Evolutionary conservation across 2,888 invertebrate species (phyloP), one percentile per base, ranked within the genome.

Genomic region (Griposia aprilina): DNA sequence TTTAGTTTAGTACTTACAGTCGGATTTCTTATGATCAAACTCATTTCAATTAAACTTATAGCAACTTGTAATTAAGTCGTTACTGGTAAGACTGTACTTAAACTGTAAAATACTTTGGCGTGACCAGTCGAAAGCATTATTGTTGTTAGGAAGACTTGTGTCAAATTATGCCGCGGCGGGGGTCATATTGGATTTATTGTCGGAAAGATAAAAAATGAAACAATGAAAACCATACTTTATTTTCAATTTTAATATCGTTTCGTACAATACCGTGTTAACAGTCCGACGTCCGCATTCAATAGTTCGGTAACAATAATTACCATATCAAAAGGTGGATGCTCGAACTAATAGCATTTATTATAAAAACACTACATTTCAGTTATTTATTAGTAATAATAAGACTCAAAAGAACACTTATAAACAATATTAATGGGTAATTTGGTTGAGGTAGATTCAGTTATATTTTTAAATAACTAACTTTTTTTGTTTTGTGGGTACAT

Each of bases 321-420:
- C 96, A 93, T 96, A 96, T 96, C 96, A 96, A 96, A 96, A 96
- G 92, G 94, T 89, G 94, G 93, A 93, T 94, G 92, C 91, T 94
- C 94, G 94, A 95, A 94, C 94, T 94, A 93, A 94, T 95, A 92
- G 93, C 94, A 94, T 93, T 94, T 93, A 94, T 94, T 93, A 94
- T 95, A 93, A 95, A 95, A 96, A 96, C 95, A 94, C 96, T 96
- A 96, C 94, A 86, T 89, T 92, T 94, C 94, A 95, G 94, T 95
- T 92, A 94, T 94, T 89, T 93, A 94, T 95, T 94, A 95, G 93
- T 94, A 94, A 92, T 95, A 95, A 94, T 95, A 96, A 96, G 95
- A 96, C 95, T 95, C 94, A 96, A 96, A 95, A 95, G 95, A 96
- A 96, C 95, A 95, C 96, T 96, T 96, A 96, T 88, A 94, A 94